Base-by-base conservation (phyloP, 2,797 vertebrate species). In the Phrynocephalus guinanensis region DNA sequence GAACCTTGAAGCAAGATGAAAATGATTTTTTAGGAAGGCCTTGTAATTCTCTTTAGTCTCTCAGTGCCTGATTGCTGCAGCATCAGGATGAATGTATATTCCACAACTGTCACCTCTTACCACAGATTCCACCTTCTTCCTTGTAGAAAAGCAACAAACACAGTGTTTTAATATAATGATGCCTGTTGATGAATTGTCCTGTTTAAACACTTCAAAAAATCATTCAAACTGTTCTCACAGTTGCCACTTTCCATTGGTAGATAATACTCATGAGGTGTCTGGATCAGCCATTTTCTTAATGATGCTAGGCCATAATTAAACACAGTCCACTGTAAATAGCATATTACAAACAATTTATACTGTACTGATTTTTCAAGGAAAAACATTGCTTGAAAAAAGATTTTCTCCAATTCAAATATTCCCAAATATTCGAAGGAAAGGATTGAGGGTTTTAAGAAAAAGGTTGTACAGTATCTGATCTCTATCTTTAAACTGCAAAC, bases 61-160 rank as follows among this genome's bases (percentile, higher is more conserved):
- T 86, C 77, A 75, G 5, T 7, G 88, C 76, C 91, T 44, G 13
- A 1, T 89, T 80, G 81, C 86, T 87, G 87, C 77, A 92, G 50
- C 15, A 50, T 73, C 15, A 66, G n/a, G 56, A 88, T 87, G 85
- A 88, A 63, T 44, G 0, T 52, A 73, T 60, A 77, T 10, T 22
- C 6, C 77, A 86, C 52, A 93, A 11, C 30, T 76, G 70, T 88
- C 67, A 63, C 20, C 1, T 38, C 91, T 90, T 79, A 91, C 86
- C 48, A 50, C 60, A 79, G 9, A 81, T 84, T 85, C 71, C 86
- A 79, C 84, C 94, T 94, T 78, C 89, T 24, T 91, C 72, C 26
- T 13, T 66, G 20, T 44, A 67, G 6, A 60, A 90, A 83, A 90
- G 90, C 89, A 89, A 83, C 82, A 93, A 94, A 84, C 5, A 76